Conservation (phyloP, 2,113 vertebrate genomes). For the Glaucidium brasilianum region DNA sequence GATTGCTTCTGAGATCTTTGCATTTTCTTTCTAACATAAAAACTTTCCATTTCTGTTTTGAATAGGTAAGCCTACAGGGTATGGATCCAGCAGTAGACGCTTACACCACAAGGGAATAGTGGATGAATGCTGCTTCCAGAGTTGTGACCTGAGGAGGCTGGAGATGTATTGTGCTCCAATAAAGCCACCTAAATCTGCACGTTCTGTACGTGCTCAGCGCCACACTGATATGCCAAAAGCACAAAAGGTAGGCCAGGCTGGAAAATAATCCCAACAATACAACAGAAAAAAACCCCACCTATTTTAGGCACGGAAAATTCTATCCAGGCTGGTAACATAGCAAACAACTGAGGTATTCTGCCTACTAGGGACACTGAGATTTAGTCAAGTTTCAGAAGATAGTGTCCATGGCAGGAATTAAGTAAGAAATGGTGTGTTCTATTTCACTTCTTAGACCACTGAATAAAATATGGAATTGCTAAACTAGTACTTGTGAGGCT, state of each 20-base stretch:
- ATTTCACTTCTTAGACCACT: background rate
- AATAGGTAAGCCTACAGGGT: slow-evolving; percentile 93
- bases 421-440: background rate
- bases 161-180: slow-evolving; percentile 98
- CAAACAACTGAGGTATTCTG: background rate
- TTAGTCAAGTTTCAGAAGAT: background rate
- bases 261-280: background rate
- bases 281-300: fast-evolving
- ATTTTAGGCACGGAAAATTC: background rate
- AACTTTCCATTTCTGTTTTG: slow-evolving; percentile 33
- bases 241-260: slow-evolving; percentile 80
- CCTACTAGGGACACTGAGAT: background rate
- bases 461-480: background rate
- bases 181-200: slow-evolving; percentile 87
- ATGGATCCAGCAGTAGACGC: slow-evolving; percentile 88
- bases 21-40: background rate
- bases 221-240: slow-evolving; percentile 93
- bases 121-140: slow-evolving; percentile 99
- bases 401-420: background rate
- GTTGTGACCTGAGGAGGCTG: slow-evolving; percentile 92
- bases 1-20: background rate
- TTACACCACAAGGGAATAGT: slow-evolving; percentile 92
- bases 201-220: slow-evolving; percentile 91
- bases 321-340: background rate
- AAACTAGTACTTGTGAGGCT: background rate